Conservation (phyloP, 2,888 invertebrate genomes). For the Malachius bipustulatus region DNA sequence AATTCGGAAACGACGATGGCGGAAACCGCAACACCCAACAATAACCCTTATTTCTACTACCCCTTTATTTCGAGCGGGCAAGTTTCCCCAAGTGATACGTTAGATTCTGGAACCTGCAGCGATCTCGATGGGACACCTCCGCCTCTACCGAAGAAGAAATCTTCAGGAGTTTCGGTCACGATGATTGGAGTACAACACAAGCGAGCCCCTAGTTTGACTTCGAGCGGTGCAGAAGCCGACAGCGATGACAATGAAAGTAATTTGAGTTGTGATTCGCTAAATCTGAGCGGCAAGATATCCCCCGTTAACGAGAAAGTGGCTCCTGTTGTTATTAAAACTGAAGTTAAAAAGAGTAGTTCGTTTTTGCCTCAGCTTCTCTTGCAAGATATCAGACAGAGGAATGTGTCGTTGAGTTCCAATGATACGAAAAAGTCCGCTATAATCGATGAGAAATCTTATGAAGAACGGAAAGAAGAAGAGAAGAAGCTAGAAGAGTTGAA, state of each 20-base stretch:
- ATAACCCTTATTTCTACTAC: slow-evolving; percentile 44
- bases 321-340: slow-evolving; percentile 4
- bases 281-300: slow-evolving; percentile 53
- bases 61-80: slow-evolving; percentile 67
- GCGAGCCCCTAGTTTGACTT: slow-evolving; percentile 40
- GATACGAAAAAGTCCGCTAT: slow-evolving; percentile 36
- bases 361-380: slow-evolving; percentile 51
- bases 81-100: slow-evolving; percentile 69
- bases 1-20: slow-evolving; percentile 40
- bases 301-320: slow-evolving; percentile 19
- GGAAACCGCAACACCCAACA: slow-evolving; percentile 33
- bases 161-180: slow-evolving; percentile 41
- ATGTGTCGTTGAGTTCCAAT: slow-evolving; percentile 38
- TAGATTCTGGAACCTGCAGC: slow-evolving; percentile 77
- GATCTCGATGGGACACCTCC: slow-evolving; percentile 66
- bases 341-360: slow-evolving; percentile 4
- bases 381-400: slow-evolving; percentile 57
- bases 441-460: slow-evolving; percentile 56
- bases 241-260: slow-evolving; percentile 53
- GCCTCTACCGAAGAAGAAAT: slow-evolving; percentile 54
- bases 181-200: slow-evolving; percentile 40
- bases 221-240: slow-evolving; percentile 53
- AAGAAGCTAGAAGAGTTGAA: slow-evolving; percentile 28
- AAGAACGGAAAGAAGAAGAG: slow-evolving; percentile 46
- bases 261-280: slow-evolving; percentile 72